These are phyloP conservation scores for Heterotilapia buettikoferi DNA, from an alignment of 2,113 vertebrate species.

Conservation along the genomic window DNA sequence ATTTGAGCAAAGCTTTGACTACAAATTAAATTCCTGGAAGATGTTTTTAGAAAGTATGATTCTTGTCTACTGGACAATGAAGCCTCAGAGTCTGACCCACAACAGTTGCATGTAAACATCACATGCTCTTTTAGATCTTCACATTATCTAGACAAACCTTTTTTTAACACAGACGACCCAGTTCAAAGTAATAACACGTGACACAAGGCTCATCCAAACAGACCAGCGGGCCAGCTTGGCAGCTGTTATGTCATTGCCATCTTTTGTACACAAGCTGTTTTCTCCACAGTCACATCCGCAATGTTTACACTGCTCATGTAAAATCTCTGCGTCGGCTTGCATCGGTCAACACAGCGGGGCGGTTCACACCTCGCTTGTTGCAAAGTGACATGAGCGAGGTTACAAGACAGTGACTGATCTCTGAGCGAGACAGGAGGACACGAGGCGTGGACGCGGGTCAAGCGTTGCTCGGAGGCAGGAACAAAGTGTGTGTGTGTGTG, in stretches of 20 bases:
- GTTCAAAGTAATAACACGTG: neutral
- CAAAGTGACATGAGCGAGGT: constrained; percentile 5
- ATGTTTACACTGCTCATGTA: neutral
- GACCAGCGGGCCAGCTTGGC: neutral
- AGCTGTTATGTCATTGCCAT: neutral
- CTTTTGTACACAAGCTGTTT: neutral
- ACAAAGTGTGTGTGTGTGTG: neutral
- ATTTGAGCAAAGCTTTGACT: neutral
- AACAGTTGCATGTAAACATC: neutral
- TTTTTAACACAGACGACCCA: neutral
- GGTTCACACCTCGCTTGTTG: constrained; percentile 9
- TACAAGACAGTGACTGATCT: constrained; percentile 9
- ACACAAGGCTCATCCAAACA: neutral
- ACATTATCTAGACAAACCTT: neutral
- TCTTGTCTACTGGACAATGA: neutral
- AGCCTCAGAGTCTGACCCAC: neutral
- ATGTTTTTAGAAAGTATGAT: neutral
- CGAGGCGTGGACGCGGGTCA: constrained; percentile 8
- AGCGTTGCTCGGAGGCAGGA: neutral
- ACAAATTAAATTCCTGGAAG: neutral
- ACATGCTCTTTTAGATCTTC: neutral
- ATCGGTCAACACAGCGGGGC: neutral
- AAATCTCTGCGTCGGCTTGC: neutral
- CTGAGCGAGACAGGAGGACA: neutral
- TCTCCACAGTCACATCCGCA: neutral